Evolutionary conservation across 1,140 invertebrate species (phyloP).

Genomic region (Drosophila sechellia): DNA sequence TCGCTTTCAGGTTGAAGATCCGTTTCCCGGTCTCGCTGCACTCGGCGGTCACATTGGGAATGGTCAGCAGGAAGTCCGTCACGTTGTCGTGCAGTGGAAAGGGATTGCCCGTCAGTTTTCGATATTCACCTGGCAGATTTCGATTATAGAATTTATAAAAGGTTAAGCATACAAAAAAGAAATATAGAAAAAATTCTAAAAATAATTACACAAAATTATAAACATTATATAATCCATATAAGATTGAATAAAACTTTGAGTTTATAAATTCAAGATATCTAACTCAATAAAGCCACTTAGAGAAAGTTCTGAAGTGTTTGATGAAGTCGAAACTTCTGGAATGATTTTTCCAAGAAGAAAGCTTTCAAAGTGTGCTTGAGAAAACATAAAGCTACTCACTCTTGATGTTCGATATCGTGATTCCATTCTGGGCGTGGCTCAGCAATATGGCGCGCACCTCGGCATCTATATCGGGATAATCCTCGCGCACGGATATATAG

Average conservation of each 20-base stretch:
- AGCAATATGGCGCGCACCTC: constrained; percentile 78
- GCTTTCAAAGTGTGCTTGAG: neutral
- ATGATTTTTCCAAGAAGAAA: neutral
- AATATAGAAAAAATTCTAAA: too few relatives aligned
- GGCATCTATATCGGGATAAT: constrained; percentile 73
- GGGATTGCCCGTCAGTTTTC: constrained; percentile 59
- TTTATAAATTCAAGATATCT: too few relatives aligned
- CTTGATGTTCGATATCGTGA: constrained; percentile 79
- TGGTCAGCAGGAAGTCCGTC: constrained; percentile 79
- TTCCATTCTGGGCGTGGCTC: constrained; percentile 75
- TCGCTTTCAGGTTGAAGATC: constrained; percentile 73
- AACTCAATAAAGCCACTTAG: too few relatives aligned
- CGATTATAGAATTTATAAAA: neutral
- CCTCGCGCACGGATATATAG: constrained; percentile 64
- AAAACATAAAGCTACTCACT: constrained; percentile 45
- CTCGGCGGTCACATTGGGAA: constrained; percentile 72
- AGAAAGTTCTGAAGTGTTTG: neutral
- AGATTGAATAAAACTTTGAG: too few relatives aligned
- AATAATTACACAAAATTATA: too few relatives aligned
- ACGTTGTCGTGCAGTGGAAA: constrained; percentile 75
- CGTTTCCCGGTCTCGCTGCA: constrained; percentile 66
- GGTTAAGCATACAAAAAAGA: too few relatives aligned
- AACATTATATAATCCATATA: too few relatives aligned
- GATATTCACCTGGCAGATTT: constrained; percentile 68
- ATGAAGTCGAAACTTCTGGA: too few relatives aligned